Percentiles rank a stretch among this genome's conserved stretches.
Evolutionary conservation across 2,113 vertebrate species (phyloP).

Genomic region (Porphyrio hochstetteri): DNA sequence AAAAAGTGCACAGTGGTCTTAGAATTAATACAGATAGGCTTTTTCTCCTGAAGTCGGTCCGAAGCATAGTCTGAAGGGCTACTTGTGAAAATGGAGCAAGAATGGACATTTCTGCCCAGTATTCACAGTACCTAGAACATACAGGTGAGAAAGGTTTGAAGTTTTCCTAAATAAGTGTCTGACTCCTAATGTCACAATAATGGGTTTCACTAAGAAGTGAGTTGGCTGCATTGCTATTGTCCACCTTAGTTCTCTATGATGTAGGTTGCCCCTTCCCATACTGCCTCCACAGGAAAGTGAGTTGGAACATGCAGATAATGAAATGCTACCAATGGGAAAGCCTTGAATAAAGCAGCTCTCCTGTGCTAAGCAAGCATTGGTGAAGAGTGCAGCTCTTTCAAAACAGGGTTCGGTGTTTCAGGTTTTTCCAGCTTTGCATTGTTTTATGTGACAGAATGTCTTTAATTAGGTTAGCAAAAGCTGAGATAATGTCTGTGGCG

Average conservation of each 20-base stretch:
- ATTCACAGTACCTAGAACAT: background rate
- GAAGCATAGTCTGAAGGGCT: background rate
- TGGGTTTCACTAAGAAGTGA: background rate
- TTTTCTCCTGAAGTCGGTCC: background rate
- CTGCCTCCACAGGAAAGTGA: background rate
- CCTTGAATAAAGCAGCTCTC: background rate
- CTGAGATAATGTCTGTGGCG: conserved; percentile 58
- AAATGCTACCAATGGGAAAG: background rate
- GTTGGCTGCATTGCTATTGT: background rate
- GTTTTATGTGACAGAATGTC: conserved; percentile 48
- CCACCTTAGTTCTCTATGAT: background rate
- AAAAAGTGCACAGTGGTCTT: background rate
- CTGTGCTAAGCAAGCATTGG: background rate
- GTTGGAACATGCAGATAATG: background rate
- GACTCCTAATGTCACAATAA: background rate
- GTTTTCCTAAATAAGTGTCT: background rate
- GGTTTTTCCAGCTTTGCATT: conserved; percentile 60
- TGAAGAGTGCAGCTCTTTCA: conserved; percentile 12
- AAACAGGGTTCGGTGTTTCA: conserved; percentile 37
- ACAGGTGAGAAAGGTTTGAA: background rate
- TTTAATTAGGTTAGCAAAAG: conserved; percentile 59
- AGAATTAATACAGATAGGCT: background rate
- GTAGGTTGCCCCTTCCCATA: background rate
- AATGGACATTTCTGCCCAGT: background rate
- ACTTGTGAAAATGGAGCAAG: background rate